Evolutionary conservation across 2,888 invertebrate genomes (phyloP), one percentile per base, ranked within the genome.

Genomic region (Anthophora plumipes): DNA sequence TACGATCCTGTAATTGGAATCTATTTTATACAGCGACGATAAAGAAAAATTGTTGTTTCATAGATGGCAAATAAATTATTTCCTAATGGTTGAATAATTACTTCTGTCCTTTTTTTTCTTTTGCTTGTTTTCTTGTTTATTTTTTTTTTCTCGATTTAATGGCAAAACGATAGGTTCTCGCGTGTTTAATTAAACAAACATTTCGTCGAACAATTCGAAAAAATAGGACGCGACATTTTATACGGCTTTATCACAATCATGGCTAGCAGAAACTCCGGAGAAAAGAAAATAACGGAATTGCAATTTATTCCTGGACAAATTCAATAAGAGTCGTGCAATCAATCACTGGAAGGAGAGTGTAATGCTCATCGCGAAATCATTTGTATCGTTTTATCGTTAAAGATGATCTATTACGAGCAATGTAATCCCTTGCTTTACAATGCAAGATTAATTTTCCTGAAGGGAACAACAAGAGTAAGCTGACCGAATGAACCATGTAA

Each of bases 261-360:
- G 37, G 54, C 41, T 22, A 1, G 31, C 48, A n/a, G 20, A 17
- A 57, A 48, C 72, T 41, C 64, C 41, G 64, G 48, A 17, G 64
- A 77, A n/a, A n/a, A n/a, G n/a, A n/a, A n/a, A n/a, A 59, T 60
- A 66, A 77, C 59, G 54, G 59, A 72, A 77, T 37, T n/a, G 66
- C 72, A 52, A 66, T 66, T 72, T 39, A 43, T 66, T 60, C 59
- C 22, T 41, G 52, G 72, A 59, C 57, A 61, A 68, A 66, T 77
- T 74, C 55, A 67, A 67, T 67, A 67, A 74, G 46, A 61, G 48
- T 17, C 48, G 67, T n/a, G n/a, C 52, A 31, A 63, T 74, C 68
- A 46, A 78, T 68, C 55, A 63, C 17, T 41, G 11, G 6, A n/a
- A n/a, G n/a, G n/a, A n/a, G n/a, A n/a, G n/a, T n/a, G 46, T 31